Conservation (phyloP, 2,797 vertebrate genomes). For the Lagocephalus sceleratus region DNA sequence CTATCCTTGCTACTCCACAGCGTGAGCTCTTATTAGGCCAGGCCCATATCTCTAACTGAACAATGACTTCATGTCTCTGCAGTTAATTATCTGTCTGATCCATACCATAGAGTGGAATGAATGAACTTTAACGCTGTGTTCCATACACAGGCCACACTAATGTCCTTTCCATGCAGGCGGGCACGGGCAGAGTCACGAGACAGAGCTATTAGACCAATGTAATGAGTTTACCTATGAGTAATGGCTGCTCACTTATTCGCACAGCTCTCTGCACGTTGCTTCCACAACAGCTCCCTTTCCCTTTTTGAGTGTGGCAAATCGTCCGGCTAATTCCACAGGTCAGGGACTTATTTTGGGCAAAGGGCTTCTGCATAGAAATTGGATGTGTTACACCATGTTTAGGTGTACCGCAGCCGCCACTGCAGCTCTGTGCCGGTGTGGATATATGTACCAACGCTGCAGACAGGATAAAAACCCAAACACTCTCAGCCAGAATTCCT, state of each 20-base stretch:
- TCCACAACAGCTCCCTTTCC: slow-evolving; percentile 36
- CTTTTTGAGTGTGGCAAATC: slow-evolving; percentile 18
- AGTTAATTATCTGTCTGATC: slow-evolving; percentile 80
- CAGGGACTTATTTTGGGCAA: slow-evolving; percentile 14
- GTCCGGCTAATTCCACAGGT: slow-evolving; percentile 37
- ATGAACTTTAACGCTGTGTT: slow-evolving; percentile 55
- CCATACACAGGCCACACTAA: slow-evolving; percentile 60
- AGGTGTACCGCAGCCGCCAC: not conserved
- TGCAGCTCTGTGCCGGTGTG: not conserved
- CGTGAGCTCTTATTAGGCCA: slow-evolving; percentile 56
- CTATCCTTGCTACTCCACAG: slow-evolving; percentile 23
- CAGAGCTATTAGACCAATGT: slow-evolving; percentile 69
- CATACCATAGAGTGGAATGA: slow-evolving; percentile 68
- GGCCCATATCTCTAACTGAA: slow-evolving; percentile 68
- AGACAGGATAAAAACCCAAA: slow-evolving; percentile 25
- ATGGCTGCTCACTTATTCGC: slow-evolving; percentile 58
- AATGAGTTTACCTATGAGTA: slow-evolving; percentile 78
- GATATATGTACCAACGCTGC: slow-evolving; percentile 7
- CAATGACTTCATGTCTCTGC: slow-evolving; percentile 70
- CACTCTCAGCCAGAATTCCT: slow-evolving; percentile 21
- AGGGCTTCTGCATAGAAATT: slow-evolving; percentile 15
- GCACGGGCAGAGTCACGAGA: slow-evolving; percentile 61
- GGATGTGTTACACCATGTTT: not conserved
- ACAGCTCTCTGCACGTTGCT: slow-evolving; percentile 35
- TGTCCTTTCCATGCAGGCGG: slow-evolving; percentile 61